Percentiles rank a stretch among this genome's conserved stretches.
Evolutionary conservation across 2,113 vertebrate genomes (phyloP).

Genomic region (Xerus inauris): DNA sequence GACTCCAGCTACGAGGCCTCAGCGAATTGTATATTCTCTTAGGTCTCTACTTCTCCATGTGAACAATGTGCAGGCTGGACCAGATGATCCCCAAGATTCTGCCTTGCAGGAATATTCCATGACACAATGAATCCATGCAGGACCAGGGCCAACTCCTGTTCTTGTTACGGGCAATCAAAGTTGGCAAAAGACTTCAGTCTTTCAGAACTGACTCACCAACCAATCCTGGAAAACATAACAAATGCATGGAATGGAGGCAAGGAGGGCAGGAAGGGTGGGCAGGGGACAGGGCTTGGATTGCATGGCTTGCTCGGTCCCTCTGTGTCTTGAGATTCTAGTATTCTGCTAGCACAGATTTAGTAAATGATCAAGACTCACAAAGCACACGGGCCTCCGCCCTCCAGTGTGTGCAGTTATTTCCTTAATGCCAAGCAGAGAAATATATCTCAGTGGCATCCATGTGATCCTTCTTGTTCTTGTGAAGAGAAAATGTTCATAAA

Average conservation of each 20-base stretch:
- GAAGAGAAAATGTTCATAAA: not conserved
- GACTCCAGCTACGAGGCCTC: accelerated
- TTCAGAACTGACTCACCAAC: not conserved
- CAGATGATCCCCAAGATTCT: not conserved
- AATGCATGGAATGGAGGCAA: not conserved
- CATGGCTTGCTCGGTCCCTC: not conserved
- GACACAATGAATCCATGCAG: not conserved
- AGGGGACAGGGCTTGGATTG: accelerated
- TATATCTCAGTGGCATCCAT: too few species aligned
- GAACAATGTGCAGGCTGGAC: not conserved
- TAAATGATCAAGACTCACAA: not conserved
- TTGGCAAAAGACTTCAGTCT: not conserved
- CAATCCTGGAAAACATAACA: not conserved
- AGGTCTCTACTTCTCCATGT: not conserved
- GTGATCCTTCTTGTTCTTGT: not conserved
- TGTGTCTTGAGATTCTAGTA: not conserved
- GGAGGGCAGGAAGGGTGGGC: accelerated
- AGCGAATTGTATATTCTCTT: not conserved
- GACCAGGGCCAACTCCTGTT: not conserved
- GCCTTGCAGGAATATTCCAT: not conserved
- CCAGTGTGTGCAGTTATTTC: not conserved
- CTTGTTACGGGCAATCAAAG: not conserved
- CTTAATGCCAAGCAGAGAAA: not conserved
- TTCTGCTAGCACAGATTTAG: not conserved
- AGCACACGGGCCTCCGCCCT: not conserved